Evolutionary conservation across 2,888 invertebrate genomes (phyloP).

Genomic region (Bombylius major): DNA sequence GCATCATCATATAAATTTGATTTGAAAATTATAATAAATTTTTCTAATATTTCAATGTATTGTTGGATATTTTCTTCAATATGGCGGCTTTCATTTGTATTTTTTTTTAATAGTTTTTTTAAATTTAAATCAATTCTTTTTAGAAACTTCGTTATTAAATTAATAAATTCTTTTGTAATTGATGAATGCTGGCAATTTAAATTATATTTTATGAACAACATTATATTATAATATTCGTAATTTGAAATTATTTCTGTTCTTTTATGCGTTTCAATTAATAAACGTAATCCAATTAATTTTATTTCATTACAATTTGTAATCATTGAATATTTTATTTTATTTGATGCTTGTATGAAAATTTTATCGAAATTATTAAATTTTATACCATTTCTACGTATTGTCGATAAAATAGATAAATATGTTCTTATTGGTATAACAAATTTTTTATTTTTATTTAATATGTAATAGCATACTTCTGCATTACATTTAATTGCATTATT

Average conservation of each 20-base stretch:
- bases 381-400: conserved; percentile 38
- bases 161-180: conserved; percentile 54
- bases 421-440: conserved; percentile 23
- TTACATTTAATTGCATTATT: conserved; percentile 28
- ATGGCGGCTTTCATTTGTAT: conserved; percentile 13
- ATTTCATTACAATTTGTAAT: conserved; percentile 42
- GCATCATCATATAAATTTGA: conserved; percentile 46
- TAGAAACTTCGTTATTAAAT: conserved; percentile 52
- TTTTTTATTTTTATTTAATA: conserved; percentile 19
- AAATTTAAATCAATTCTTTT: conserved; percentile 41
- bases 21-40: conserved; percentile 39
- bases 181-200: conserved; percentile 53
- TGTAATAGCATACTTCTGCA: conserved; percentile 19
- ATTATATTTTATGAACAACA: conserved; percentile 53
- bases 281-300: conserved; percentile 51
- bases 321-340: conserved; percentile 43
- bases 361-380: conserved; percentile 24
- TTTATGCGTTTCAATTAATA: conserved; percentile 62
- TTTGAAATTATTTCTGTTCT: conserved; percentile 51
- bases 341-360: conserved; percentile 35
- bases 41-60: neutral
- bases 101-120: conserved; percentile 17
- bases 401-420: conserved; percentile 31
- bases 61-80: too few relatives aligned
- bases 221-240: conserved; percentile 50